Evolutionary conservation across 2,888 invertebrate species (phyloP), one percentile per base, ranked within the genome.

Genomic region (Morpho helenor): DNA sequence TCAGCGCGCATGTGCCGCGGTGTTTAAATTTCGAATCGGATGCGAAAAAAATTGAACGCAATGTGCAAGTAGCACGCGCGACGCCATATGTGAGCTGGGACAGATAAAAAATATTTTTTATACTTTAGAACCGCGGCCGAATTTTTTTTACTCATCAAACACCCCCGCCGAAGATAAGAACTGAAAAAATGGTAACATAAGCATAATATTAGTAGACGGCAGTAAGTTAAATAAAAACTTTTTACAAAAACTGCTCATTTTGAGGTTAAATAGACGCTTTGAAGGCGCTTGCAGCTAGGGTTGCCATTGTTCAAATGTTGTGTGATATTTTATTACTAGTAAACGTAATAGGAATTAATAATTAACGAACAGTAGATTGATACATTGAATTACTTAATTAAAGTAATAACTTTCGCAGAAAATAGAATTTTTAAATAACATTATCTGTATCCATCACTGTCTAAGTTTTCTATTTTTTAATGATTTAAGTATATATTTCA

Each of bases 21-120:
- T 84, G 82, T 86, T 88, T 85, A 74, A 85, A 81, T 84, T 84
- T 83, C 79, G 78, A 85, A 87, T 87, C 85, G 88, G 88, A 89
- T 88, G 87, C 84, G 80, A 87, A 88, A 89, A 88, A 89, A 88
- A 84, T 79, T 68, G 67, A 61, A 74, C 87, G 87, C 87, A 88
- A 87, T 88, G 88, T 88, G 88, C 76, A 68, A 60, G 67, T 68
- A 74, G 87, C 88, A 87, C 88, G 88, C 86, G 88, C 86, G 76
- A 68, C 75, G 75, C 81, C 87, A 87, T 87, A 84, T 87, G 87
- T 70, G 63, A 61, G 56, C 69, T 45, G 39, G 45, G 72, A 76
- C 63, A 65, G 60, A 66, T 61, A 75, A 82, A 84, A 86, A 84
- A 66, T 59, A 75, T 80, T 84, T 84, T 84, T 80, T 59, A 48